These are phyloP conservation scores for Nerophis lumbriciformis DNA, from an alignment of 2,113 vertebrate genomes.

Conservation along the genomic window DNA sequence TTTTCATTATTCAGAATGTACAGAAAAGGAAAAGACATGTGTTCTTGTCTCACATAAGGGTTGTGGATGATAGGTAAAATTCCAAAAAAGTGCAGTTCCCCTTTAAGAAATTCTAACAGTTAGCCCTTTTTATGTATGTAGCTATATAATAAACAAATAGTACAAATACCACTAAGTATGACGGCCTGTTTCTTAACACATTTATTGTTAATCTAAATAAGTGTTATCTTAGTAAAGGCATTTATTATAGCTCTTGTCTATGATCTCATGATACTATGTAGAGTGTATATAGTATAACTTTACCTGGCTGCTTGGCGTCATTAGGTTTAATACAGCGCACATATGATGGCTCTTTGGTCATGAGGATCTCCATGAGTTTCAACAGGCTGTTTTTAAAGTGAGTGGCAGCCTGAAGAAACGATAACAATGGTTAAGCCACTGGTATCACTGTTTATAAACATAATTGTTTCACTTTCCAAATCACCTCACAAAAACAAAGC, in stretches of 20 bases:
- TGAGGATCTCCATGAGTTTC: slow-evolving; percentile 93
- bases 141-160: no score
- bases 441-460: background rate
- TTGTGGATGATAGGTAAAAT: no score
- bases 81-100: no score
- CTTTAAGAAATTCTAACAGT: no score
- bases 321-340: slow-evolving; percentile 96
- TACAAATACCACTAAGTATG: background rate
- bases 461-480: background rate
- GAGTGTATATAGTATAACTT: background rate
- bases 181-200: no score
- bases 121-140: no score
- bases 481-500: background rate
- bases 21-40: no score
- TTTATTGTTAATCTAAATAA: background rate
- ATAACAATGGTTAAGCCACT: background rate
- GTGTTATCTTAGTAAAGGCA: background rate
- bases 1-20: no score
- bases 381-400: slow-evolving; percentile 94
- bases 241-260: background rate
- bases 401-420: slow-evolving; percentile 78
- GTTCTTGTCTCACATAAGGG: no score
- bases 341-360: slow-evolving; percentile 95
- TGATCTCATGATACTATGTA: background rate
- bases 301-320: slow-evolving; percentile 91